A percentile compares a stretch with the other conserved stretches of the same genome.
Evolutionary conservation across 2,113 vertebrate species (phyloP).

Genomic region (Percopsis transmontana): DNA sequence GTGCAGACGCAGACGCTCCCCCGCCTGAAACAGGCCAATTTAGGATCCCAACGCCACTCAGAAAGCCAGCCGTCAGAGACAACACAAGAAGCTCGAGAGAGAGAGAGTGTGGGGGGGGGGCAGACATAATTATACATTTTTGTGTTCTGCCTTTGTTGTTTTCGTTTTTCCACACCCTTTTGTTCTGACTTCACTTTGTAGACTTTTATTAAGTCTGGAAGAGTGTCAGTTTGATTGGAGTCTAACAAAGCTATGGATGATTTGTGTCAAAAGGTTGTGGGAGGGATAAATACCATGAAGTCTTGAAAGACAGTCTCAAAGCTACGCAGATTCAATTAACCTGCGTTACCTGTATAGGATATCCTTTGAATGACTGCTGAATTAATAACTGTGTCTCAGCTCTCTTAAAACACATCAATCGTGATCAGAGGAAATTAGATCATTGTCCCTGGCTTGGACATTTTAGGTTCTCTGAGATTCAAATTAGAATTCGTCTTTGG

Average conservation of each 20-base stretch:
- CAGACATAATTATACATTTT: slow-evolving; percentile 44
- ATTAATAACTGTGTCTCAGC: slow-evolving; percentile 43
- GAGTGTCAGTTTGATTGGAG: slow-evolving; percentile 64
- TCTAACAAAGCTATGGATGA: slow-evolving; percentile 67
- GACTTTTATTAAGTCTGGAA: slow-evolving; percentile 67
- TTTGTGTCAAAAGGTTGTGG: slow-evolving; percentile 63
- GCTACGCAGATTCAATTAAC: slow-evolving; percentile 67
- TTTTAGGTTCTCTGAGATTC: slow-evolving; percentile 49
- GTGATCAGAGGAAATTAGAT: slow-evolving; percentile 63
- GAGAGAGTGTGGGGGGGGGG: slow-evolving; percentile 18
- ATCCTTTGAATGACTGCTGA: slow-evolving; percentile 61
- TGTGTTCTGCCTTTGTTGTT: slow-evolving; percentile 60
- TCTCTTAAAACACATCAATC: slow-evolving; percentile 54
- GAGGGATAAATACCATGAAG: slow-evolving; percentile 44
- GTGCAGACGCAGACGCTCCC: slow-evolving; percentile 71
- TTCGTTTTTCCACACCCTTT: slow-evolving; percentile 16
- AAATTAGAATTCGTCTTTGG: slow-evolving; percentile 27
- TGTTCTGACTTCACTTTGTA: slow-evolving; percentile 48
- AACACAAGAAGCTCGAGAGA: slow-evolving; percentile 36
- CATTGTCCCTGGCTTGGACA: slow-evolving; percentile 40
- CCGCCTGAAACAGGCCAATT: slow-evolving; percentile 77
- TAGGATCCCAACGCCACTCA: slow-evolving; percentile 64
- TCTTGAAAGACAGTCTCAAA: slow-evolving; percentile 61
- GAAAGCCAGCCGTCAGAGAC: slow-evolving; percentile 56
- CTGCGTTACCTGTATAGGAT: slow-evolving; percentile 58